These are phyloP conservation scores for Dusona sp. DNA, from an alignment of 2,888 invertebrate genomes.

Conservation along the genomic window DNA sequence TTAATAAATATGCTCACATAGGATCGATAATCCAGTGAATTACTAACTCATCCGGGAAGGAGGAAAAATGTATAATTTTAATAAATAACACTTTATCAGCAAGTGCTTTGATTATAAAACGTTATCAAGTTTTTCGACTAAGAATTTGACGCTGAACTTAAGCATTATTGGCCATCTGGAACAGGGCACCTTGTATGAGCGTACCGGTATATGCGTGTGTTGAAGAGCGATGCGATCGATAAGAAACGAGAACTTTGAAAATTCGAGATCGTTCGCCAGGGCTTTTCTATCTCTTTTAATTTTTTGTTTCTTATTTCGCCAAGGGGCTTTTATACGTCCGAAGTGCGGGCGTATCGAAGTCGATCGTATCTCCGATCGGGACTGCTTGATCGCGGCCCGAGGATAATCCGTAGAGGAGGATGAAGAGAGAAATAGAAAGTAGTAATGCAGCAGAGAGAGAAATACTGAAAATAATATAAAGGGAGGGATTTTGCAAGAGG, in stretches of 20 bases:
- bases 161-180: too few relatives aligned
- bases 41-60: too few relatives aligned
- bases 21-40: too few relatives aligned
- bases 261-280: conserved; percentile 64
- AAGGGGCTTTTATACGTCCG: conserved; percentile 42
- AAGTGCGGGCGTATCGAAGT: conserved; percentile 66
- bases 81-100: too few relatives aligned
- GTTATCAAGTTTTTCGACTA: too few relatives aligned
- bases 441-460: conserved; percentile 10
- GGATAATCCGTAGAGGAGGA: conserved; percentile 52
- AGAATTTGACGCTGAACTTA: too few relatives aligned
- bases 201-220: conserved; percentile 7
- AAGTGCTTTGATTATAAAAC: too few relatives aligned
- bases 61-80: too few relatives aligned
- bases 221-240: conserved; percentile 60
- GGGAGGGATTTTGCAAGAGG: background rate
- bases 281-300: conserved; percentile 19
- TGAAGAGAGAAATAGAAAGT: conserved; percentile 16
- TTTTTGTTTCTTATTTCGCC: conserved; percentile 11
- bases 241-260: conserved; percentile 69
- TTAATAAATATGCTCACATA: too few relatives aligned
- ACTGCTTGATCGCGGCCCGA: conserved; percentile 61
- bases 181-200: background rate
- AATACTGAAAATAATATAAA: conserved; percentile 19
- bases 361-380: conserved; percentile 64